phyloP scores from a whole-genome alignment of 2,888 invertebrate species.

The Eupithecia pulchellata region DNA sequence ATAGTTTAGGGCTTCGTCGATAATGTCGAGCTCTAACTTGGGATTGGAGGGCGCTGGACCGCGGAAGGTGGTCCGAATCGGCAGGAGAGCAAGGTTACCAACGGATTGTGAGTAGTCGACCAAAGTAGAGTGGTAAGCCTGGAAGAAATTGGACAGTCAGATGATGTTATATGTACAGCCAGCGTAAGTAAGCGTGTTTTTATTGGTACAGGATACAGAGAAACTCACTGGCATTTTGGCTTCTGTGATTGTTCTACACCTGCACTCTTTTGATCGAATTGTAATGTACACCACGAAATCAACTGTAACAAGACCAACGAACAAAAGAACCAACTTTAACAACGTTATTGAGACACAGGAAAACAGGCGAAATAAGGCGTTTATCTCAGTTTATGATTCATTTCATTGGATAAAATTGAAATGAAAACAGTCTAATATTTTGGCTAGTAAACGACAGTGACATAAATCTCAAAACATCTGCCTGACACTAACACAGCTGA shows the following conservation, averaged over 20 bases:
- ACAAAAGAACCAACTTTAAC: not conserved
- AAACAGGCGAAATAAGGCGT: not conserved
- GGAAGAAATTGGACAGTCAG: constrained; percentile 46
- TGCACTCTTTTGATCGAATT: not conserved
- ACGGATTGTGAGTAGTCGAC: constrained; percentile 89
- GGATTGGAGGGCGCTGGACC: constrained; percentile 94
- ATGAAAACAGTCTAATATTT: not conserved
- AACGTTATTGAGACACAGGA: not conserved
- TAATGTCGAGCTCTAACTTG: constrained; percentile 92
- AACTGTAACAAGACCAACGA: not conserved
- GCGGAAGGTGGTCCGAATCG: constrained; percentile 94
- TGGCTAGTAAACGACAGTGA: not conserved
- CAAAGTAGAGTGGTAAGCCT: constrained; percentile 98
- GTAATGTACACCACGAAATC: not conserved
- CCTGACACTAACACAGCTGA: not conserved
- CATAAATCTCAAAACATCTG: not conserved
- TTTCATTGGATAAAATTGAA: not conserved
- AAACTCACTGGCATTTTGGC: constrained; percentile 59
- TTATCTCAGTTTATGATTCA: not conserved
- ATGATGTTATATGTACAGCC: not conserved
- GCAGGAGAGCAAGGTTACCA: constrained; percentile 97
- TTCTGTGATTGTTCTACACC: not conserved
- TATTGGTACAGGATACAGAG: not conserved
- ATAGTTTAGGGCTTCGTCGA: constrained; percentile 98
- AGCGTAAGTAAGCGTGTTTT: not conserved